phyloP scores from a whole-genome alignment of 23 tunicate species.

The Botrylloides violaceus region DNA sequence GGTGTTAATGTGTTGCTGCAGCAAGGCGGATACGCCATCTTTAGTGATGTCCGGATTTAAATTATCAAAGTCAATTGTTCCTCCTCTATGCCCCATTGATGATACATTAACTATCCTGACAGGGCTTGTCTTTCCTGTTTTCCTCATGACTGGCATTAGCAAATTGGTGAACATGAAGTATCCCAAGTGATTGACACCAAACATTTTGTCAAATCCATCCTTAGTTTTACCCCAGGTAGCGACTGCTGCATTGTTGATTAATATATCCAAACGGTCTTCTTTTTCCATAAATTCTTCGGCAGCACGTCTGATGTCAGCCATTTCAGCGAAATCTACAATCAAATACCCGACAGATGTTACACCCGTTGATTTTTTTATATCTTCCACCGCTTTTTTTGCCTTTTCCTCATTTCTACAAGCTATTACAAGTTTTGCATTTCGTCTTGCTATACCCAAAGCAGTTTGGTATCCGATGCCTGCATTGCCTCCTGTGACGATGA shows the following conservation, averaged over 20 bases:
- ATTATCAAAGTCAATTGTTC: conserved; percentile 9
- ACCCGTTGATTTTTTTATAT: neutral
- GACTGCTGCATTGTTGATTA: conserved; percentile 16
- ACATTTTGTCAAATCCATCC: conserved; percentile 12
- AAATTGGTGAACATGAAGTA: conserved; percentile 17
- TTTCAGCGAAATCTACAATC: conserved; percentile 3
- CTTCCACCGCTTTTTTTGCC: neutral
- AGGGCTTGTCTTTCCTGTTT: conserved; percentile 8
- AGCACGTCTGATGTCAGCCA: neutral
- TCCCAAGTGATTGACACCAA: conserved; percentile 20
- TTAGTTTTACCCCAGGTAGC: conserved; percentile 1
- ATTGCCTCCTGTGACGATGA: conserved; percentile 9
- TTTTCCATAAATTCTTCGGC: conserved; percentile 2
- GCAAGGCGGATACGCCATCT: neutral
- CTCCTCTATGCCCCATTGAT: neutral
- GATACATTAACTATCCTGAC: conserved; percentile 13
- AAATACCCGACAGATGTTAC: neutral
- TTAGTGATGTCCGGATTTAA: neutral
- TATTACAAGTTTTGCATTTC: conserved; percentile 2
- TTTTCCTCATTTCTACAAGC: conserved; percentile 10
- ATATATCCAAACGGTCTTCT: conserved; percentile 5
- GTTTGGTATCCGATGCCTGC: conserved; percentile 3
- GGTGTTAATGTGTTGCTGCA: conserved; percentile 15
- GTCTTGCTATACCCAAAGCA: conserved; percentile 4
- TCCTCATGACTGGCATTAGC: conserved; percentile 15